Conservation (phyloP, 2,113 vertebrate species). For the Dinomys branickii region DNA sequence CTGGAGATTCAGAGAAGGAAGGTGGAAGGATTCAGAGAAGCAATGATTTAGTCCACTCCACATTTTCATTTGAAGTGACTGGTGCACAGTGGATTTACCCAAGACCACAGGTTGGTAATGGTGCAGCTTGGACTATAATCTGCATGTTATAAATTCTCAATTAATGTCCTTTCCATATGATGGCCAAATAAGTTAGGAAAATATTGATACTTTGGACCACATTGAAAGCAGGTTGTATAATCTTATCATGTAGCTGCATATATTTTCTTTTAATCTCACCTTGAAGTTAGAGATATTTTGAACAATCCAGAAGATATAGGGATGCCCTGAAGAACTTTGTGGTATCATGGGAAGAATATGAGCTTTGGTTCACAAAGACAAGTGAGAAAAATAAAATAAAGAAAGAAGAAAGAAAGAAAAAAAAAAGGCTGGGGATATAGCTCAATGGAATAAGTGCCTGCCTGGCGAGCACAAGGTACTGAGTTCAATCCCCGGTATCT, state of each 20-base stretch:
- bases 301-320: not conserved
- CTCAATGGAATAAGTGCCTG: too few species aligned
- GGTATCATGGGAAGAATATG: not conserved
- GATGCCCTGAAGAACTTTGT: not conserved
- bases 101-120: not conserved
- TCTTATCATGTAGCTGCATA: not conserved
- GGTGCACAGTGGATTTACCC: not conserved
- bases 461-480: too few species aligned
- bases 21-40: too few species aligned
- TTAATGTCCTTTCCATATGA: not conserved
- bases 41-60: not conserved
- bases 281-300: not conserved
- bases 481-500: too few species aligned
- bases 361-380: not conserved
- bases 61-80: slow-evolving; percentile 26
- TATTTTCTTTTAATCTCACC: not conserved
- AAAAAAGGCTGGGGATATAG: too few species aligned
- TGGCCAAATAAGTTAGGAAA: not conserved
- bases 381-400: too few species aligned
- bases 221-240: not conserved
- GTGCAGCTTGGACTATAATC: not conserved
- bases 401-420: too few species aligned
- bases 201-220: not conserved
- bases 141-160: not conserved
- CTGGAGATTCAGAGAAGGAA: too few species aligned